Evolutionary conservation across 2,888 invertebrate species (phyloP).

Genomic region (Eulithis prunata): DNA sequence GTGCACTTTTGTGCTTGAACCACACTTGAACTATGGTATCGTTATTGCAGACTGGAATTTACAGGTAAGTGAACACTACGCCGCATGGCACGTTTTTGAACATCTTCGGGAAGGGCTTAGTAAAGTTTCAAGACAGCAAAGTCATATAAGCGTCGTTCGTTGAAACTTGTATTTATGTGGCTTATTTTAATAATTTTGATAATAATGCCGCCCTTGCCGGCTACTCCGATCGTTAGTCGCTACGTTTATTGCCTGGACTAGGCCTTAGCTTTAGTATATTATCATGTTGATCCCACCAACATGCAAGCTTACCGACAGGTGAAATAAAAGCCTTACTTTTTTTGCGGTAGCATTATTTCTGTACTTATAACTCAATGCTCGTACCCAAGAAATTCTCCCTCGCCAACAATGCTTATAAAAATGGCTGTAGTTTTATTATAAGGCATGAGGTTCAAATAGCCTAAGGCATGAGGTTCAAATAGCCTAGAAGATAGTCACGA

Average conservation of each 20-base stretch:
- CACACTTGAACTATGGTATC: conserved; percentile 38
- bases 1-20: conserved; percentile 55
- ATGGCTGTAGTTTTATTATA: not conserved
- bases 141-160: no score
- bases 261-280: no score
- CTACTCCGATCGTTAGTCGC: no score
- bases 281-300: no score
- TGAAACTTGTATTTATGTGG: no score
- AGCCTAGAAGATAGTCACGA: conserved; percentile 23
- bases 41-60: conserved; percentile 8
- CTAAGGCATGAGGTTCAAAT: conserved; percentile 5
- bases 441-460: not conserved
- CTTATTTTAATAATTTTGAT: no score
- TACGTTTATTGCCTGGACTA: no score
- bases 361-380: not conserved
- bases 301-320: no score
- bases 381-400: not conserved
- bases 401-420: not conserved
- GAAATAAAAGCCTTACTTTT: no score
- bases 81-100: not conserved
- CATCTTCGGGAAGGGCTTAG: not conserved
- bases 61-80: not conserved
- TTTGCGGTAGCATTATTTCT: no score
- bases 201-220: no score
- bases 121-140: no score